Evolutionary conservation across 2,113 vertebrate genomes (phyloP), one percentile per base, ranked within the genome.

Genomic region (Melanerpes formicivorus): DNA sequence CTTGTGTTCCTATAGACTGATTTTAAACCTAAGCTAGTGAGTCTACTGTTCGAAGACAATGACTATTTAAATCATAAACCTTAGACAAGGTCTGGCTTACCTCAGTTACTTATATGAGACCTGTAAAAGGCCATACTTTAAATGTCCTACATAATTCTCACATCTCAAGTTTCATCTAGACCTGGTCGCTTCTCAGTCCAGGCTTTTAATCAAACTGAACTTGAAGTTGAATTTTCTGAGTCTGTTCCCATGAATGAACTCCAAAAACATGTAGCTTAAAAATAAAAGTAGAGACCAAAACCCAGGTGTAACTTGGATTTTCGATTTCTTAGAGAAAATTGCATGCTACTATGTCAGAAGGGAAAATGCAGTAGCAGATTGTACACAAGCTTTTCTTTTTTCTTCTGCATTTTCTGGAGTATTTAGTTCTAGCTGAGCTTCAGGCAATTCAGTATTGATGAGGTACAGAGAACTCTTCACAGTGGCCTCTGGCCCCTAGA

Each of bases 111-210:
- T 69, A 14, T 14, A 56, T 14, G 30, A 80, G 6, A 80, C 12
- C 18, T 52, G 15, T 54, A 54, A 91, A 80, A 85, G 62, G 15
- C 12, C 75, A 55, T 29, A 34, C 6, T 76, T 72, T 3, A 40
- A 76, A 70, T 1, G 2, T 21, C 29, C 82, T 27, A 23, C 5
- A 50, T 21, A 60, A 83, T 40, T 70, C 26, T 70, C 59, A 23
- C 27, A 22, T 63, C 27, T 59, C 50, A 42, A 60, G 50, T 42
- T 5, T 1, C 15, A 58, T 23, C 11, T 34, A 3, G 9, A 5
- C 6, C 48, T 1, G 3, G 14, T 6, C 2, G 0, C 2, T 76
- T 78, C 32, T 42, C 32, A 64, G 37, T 34, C 32, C 58, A 48
- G 44, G 11, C 14, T 80, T 80, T 76, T 50, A 60, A 59, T 42